Evolutionary conservation across 2,113 vertebrate genomes (phyloP).

Genomic region (Lophotis ruficrista): DNA sequence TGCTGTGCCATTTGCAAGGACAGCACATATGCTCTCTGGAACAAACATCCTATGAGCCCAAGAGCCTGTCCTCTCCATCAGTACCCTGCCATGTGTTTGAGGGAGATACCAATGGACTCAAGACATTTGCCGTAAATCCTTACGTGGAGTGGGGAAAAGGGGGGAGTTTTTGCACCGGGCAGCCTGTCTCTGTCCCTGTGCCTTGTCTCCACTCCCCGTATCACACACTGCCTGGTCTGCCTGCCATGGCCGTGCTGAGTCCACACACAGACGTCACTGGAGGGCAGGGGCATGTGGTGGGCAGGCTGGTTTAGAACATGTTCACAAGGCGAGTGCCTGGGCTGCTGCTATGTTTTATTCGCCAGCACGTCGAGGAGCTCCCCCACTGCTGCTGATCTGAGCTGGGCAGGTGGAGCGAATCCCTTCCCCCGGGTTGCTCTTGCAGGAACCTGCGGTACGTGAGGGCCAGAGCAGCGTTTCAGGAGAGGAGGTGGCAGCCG

Average conservation of each 20-base stretch:
- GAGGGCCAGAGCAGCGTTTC: neutral
- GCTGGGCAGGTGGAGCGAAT: neutral
- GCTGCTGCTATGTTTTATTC: neutral
- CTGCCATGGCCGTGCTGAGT: neutral
- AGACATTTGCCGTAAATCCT: neutral
- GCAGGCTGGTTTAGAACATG: neutral
- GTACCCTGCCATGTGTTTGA: neutral
- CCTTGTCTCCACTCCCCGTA: neutral
- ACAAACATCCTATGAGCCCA: neutral
- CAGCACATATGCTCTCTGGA: neutral
- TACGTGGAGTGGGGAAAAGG: neutral
- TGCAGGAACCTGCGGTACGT: accelerated
- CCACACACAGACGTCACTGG: neutral
- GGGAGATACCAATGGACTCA: neutral
- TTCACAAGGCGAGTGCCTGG: neutral
- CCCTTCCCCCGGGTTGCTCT: neutral
- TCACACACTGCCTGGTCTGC: neutral
- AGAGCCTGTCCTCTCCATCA: neutral
- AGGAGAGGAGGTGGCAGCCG: neutral
- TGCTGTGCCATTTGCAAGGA: neutral
- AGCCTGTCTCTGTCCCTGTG: neutral
- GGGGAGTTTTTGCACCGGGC: neutral
- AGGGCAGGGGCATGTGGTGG: neutral
- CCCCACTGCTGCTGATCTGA: neutral
- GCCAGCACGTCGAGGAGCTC: accelerated